phyloP scores from a whole-genome alignment of 1,140 invertebrate genomes.

The Delia radicum region DNA sequence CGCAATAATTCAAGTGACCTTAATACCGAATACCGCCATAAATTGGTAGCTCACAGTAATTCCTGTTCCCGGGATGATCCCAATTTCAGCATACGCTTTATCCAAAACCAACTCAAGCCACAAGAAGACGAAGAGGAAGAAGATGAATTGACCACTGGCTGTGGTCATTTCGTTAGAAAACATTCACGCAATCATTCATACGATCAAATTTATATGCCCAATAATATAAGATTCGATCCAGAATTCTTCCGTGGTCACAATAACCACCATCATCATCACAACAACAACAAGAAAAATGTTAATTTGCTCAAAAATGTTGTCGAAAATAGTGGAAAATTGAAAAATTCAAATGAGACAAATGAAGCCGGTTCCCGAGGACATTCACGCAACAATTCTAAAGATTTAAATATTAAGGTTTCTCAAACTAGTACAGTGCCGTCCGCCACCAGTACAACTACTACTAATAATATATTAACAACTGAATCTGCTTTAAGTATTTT shows the following conservation, averaged over 20 bases:
- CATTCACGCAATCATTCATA: conserved; percentile 55
- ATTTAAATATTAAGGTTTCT: conserved; percentile 53
- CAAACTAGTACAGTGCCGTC: conserved; percentile 24
- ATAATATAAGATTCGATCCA: conserved; percentile 53
- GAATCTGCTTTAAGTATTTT: conserved; percentile 56
- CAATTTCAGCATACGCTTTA: conserved; percentile 43
- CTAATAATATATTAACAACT: not conserved
- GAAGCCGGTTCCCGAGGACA: conserved; percentile 46
- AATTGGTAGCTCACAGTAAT: conserved; percentile 41
- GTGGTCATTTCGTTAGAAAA: conserved; percentile 52
- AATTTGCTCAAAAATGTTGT: conserved; percentile 51
- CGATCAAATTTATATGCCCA: conserved; percentile 55
- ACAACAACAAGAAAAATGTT: conserved; percentile 49
- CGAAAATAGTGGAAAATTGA: conserved; percentile 39
- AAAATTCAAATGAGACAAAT: conserved; percentile 51
- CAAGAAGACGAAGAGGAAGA: conserved; percentile 47
- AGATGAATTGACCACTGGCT: conserved; percentile 48
- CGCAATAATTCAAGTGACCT: conserved; percentile 55
- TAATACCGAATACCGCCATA: conserved; percentile 45
- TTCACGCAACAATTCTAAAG: conserved; percentile 61
- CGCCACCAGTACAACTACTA: not conserved
- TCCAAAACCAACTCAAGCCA: conserved; percentile 51
- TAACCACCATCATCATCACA: conserved; percentile 30
- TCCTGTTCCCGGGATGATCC: conserved; percentile 47
- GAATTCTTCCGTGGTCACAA: conserved; percentile 46